Conservation (phyloP, 1,140 invertebrate species). For the Hyles vespertilio region DNA sequence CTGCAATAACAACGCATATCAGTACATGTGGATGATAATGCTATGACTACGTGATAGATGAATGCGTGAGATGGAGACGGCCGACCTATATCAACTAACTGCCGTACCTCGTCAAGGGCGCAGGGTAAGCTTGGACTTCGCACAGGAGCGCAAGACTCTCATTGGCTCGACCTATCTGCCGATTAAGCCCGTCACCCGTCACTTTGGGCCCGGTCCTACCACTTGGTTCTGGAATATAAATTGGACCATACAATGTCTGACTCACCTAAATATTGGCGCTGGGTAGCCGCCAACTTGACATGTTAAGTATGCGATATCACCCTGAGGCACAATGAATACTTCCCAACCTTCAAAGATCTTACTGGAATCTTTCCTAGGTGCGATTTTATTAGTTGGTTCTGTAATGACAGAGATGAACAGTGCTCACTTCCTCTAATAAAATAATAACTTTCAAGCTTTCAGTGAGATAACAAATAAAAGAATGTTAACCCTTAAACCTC, state of each 20-base stretch:
- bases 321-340: conserved; percentile 78
- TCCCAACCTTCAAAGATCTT: conserved; percentile 81
- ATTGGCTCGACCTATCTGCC: conserved; percentile 62
- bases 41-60: conserved; percentile 60
- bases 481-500: too few relatives aligned
- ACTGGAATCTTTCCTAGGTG: conserved; percentile 79
- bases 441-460: too few relatives aligned
- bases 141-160: conserved; percentile 76
- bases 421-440: too few relatives aligned
- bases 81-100: conserved; percentile 35
- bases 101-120: conserved; percentile 75
- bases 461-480: too few relatives aligned
- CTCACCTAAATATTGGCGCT: conserved; percentile 81
- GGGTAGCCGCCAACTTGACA: conserved; percentile 83
- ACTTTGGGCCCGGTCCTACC: conserved; percentile 79
- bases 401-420: conserved; percentile 61
- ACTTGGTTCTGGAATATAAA: conserved; percentile 77
- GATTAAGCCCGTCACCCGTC: conserved; percentile 77
- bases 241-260: conserved; percentile 39
- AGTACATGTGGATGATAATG: conserved; percentile 60
- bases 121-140: conserved; percentile 82
- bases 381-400: conserved; percentile 83
- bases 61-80: conserved; percentile 69
- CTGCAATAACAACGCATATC: conserved; percentile 72
- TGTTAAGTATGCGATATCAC: conserved; percentile 77